These are phyloP conservation scores for Adelosebastes latens DNA, from an alignment of 2,797 vertebrate genomes.

Conservation along the genomic window DNA sequence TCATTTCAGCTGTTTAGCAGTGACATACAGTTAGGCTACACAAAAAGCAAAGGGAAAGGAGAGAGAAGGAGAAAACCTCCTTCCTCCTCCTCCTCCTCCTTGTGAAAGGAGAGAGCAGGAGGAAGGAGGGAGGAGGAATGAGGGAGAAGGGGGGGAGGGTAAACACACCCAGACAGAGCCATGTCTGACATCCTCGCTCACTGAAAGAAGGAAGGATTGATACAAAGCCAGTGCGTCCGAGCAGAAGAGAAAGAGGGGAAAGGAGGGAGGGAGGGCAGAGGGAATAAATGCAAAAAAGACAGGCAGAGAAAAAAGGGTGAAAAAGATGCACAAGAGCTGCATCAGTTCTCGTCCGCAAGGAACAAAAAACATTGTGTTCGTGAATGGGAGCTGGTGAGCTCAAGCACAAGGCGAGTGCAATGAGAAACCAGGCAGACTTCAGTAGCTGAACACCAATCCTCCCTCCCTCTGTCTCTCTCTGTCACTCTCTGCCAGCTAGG, in stretches of 20 bases:
- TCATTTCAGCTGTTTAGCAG: conserved; percentile 32
- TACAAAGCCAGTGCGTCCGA: conserved; percentile 56
- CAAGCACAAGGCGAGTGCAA: conserved; percentile 60
- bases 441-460: conserved; percentile 58
- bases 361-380: conserved; percentile 78
- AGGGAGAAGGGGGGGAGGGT: conserved; percentile 72
- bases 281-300: conserved; percentile 48
- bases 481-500: conserved; percentile 60
- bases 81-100: conserved; percentile 39
- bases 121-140: conserved; percentile 65
- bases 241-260: conserved; percentile 43
- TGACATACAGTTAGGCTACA: conserved; percentile 9
- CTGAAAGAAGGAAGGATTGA: conserved; percentile 70
- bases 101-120: conserved; percentile 55
- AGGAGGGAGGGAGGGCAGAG: conserved; percentile 48
- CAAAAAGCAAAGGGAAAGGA: conserved; percentile 15
- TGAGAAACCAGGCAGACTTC: conserved; percentile 74
- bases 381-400: conserved; percentile 77
- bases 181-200: conserved; percentile 77
- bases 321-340: conserved; percentile 72
- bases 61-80: conserved; percentile 33
- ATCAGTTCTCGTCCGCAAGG: conserved; percentile 68
- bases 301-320: conserved; percentile 36
- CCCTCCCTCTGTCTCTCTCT: conserved; percentile 47
- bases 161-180: conserved; percentile 77